Percentiles rank a stretch among this genome's conserved stretches.
Evolutionary conservation across 2,797 vertebrate genomes (phyloP).

Genomic region (Cyclura pinguis): DNA sequence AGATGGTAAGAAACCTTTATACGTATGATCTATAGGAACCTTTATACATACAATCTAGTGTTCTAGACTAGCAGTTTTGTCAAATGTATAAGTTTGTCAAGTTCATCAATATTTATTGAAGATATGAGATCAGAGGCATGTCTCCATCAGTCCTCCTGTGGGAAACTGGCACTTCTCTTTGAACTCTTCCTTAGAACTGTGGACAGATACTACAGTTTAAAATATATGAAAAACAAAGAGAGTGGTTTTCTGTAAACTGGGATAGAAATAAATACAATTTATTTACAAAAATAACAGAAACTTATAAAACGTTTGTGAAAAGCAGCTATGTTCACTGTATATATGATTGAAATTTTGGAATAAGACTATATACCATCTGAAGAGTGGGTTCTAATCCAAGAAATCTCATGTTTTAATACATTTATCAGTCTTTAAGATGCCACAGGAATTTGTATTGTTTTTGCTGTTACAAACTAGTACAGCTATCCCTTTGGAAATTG

Average conservation of each 20-base stretch:
- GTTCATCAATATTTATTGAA: background rate
- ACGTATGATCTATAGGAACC: slow-evolving; percentile 34
- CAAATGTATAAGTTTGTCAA: too few species aligned
- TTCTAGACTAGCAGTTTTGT: background rate
- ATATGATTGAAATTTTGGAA: too few species aligned
- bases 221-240: slow-evolving; percentile 20
- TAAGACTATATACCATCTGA: too few species aligned
- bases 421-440: too few species aligned
- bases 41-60: background rate
- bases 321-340: too few species aligned
- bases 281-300: too few species aligned
- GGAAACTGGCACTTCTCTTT: background rate
- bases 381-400: too few species aligned
- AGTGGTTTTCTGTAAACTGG: slow-evolving; percentile 17
- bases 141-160: background rate
- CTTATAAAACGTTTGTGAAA: too few species aligned
- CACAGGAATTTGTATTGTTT: too few species aligned
- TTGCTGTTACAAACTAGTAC: too few species aligned
- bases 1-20: slow-evolving; percentile 84
- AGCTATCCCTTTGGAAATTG: background rate
- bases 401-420: too few species aligned
- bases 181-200: slow-evolving; percentile 15
- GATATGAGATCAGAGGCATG: background rate
- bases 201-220: background rate
- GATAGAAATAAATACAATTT: background rate